Evolutionary conservation across 2,888 invertebrate genomes (phyloP), one percentile per base, ranked within the genome.

Genomic region (Thumatha senex): DNA sequence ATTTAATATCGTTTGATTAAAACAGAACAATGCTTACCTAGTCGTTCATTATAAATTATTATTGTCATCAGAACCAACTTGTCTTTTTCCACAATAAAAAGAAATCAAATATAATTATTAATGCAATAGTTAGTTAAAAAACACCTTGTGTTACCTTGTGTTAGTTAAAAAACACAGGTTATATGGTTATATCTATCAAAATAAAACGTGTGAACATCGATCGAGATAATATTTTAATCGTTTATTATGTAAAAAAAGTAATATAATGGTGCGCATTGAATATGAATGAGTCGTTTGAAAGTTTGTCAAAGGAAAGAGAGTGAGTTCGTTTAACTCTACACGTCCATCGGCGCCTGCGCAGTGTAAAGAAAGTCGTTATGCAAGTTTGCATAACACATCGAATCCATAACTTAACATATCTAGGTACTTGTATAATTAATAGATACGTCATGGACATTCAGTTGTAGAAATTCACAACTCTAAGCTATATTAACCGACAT

Each of bases 291-390:
- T 42, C 51, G 45, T 52, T 59, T 65, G 50, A 55, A 64, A 61
- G 59, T 54, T 51, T 54, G 43, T 56, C 38, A 51, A 53, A 56
- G 56, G 50, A 56, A 58, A 54, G 49, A 54, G 49, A 58, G 49
- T 48, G 46, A 51, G 40, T 51, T 63, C 49, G 41, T 52, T 54
- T 54, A 61, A 56, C 46, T 65, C 43, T n/a, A n/a, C n/a, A n/a
- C n/a, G n/a, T n/a, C n/a, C n/a, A 24, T 56, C 42, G 49, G 48
- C 18, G 18, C 18, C 18, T 2, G 18, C 18, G 18, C 18, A 24
- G 42, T 46, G 14, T 54, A 42, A 62, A 61, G 66, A 66, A 66
- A 64, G 62, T 67, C 42, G 57, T 56, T 62, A 63, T 51, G 59
- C 61, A 51, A 56, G 42, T 54, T 51, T 24, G 40, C 52, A 59